These are phyloP conservation scores for Platysteira castanea DNA, from an alignment of 2,113 vertebrate genomes.

Conservation along the genomic window DNA sequence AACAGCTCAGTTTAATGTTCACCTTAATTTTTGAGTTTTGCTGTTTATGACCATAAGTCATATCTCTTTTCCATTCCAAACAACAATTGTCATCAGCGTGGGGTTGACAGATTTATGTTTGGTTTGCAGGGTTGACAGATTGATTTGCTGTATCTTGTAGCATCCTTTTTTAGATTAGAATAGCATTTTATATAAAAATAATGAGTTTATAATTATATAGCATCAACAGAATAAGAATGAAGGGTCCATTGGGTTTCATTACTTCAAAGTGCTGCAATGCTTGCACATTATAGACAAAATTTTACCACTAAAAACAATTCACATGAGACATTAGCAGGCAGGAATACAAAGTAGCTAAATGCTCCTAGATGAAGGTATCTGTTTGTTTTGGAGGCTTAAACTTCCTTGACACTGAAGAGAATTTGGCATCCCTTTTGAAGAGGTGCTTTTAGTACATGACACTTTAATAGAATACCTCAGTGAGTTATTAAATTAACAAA, in stretches of 20 bases:
- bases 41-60: not conserved
- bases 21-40: not conserved
- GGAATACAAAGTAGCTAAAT: slow-evolving; percentile 39
- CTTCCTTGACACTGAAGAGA: slow-evolving; percentile 67
- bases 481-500: slow-evolving; percentile 74
- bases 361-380: slow-evolving; percentile 44
- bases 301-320: slow-evolving; percentile 49
- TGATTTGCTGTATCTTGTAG: not conserved
- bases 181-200: slow-evolving; percentile 50
- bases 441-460: slow-evolving; percentile 64
- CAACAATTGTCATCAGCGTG: not conserved
- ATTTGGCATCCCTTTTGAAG: slow-evolving; percentile 64
- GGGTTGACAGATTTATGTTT: not conserved
- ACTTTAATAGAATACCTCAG: slow-evolving; percentile 72
- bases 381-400: slow-evolving; percentile 69
- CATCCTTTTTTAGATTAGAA: not conserved
- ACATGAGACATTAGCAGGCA: slow-evolving; percentile 41
- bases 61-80: not conserved
- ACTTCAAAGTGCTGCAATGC: slow-evolving; percentile 55
- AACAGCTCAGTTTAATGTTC: not conserved
- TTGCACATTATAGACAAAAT: slow-evolving; percentile 34
- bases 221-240: slow-evolving; percentile 62
- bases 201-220: slow-evolving; percentile 67
- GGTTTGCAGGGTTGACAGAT: not conserved
- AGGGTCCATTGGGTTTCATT: slow-evolving; percentile 67